Base-by-base conservation (phyloP, 2,797 vertebrate genomes). In the Micrastur ruficollis region DNA sequence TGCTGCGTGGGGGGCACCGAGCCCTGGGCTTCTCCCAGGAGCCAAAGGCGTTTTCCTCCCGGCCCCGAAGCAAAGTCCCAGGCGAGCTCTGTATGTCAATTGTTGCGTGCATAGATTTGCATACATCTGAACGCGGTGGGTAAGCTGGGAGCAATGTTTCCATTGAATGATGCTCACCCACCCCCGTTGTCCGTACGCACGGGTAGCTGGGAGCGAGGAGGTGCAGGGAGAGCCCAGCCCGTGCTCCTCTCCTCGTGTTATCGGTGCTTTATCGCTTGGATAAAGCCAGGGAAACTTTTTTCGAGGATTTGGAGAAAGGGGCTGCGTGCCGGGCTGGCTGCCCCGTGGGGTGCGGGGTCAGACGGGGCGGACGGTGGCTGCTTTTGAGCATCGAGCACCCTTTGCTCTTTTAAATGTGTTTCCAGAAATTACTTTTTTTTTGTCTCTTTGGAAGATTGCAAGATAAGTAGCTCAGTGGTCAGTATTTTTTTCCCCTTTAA, bases 141-240 rank as follows among this genome's bases (percentile, higher is more conserved):
- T 40, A 14, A 61, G 36, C 58, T 49, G 85, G 92, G 82, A 70
- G 79, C 16, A 5, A 4, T 12, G 38, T 8, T 36, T 66, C 38
- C 56, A 1, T 49, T 32, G 40, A 18, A 14, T 1, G 79, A 47
- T 25, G 82, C 52, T 79, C 58, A 58, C 4, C n/a, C 44, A 14
- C 1, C 9, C 16, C 50, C 3, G 2, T 5, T 9, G 34, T 3
- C 38, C 5, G 0, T 12, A 20, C 1, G 5, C 3, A 6, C 2
- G 44, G 58, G 49, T 3, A 25, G 59, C 1, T 5, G 68, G 36
- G 42, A 76, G 71, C 2, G 9, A 42, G n/a, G 40, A 66, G 3
- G 25, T 3, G 53, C 58, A 44, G n/a, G 70, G 44, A 58, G 22
- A 52, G 47, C 81, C 68, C 49, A 38, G 53, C 22, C 26, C 1